phyloP scores from a whole-genome alignment of 2,113 vertebrate genomes.

The Pangasianodon gigas region DNA sequence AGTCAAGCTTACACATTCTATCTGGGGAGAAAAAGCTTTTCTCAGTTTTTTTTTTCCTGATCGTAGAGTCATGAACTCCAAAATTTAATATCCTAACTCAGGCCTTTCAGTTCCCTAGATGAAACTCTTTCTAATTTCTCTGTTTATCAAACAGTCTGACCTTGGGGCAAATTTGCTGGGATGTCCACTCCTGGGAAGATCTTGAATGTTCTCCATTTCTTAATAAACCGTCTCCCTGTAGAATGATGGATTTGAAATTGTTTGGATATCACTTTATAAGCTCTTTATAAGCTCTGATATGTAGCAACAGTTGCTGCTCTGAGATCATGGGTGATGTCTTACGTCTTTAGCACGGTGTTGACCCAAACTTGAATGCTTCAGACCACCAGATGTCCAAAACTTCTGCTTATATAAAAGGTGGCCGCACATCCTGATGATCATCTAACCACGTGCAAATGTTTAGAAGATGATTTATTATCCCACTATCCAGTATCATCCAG shows the following conservation, averaged over 20 bases:
- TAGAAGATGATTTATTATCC: slow-evolving; percentile 10
- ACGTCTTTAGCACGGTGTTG: background rate
- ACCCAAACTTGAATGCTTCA: slow-evolving; percentile 2
- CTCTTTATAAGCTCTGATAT: background rate
- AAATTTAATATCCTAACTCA: background rate
- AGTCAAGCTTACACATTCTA: background rate
- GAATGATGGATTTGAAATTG: background rate
- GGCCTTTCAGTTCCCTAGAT: background rate
- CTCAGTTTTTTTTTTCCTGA: background rate
- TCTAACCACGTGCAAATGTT: slow-evolving; percentile 6
- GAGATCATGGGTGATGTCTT: background rate
- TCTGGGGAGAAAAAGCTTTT: background rate
- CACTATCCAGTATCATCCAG: background rate
- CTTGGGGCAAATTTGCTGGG: background rate
- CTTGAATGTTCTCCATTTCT: slow-evolving; percentile 5
- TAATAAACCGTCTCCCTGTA: slow-evolving; percentile 6
- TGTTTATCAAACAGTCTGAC: background rate
- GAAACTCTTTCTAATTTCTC: background rate
- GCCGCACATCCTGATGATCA: background rate
- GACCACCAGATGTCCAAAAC: slow-evolving; percentile 6
- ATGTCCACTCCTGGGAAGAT: background rate
- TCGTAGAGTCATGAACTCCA: background rate
- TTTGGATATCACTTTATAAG: background rate
- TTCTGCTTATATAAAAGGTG: background rate
- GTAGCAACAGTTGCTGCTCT: background rate